These are phyloP conservation scores for Lerista edwardsae DNA, from an alignment of 2,797 vertebrate species.

Conservation along the genomic window DNA sequence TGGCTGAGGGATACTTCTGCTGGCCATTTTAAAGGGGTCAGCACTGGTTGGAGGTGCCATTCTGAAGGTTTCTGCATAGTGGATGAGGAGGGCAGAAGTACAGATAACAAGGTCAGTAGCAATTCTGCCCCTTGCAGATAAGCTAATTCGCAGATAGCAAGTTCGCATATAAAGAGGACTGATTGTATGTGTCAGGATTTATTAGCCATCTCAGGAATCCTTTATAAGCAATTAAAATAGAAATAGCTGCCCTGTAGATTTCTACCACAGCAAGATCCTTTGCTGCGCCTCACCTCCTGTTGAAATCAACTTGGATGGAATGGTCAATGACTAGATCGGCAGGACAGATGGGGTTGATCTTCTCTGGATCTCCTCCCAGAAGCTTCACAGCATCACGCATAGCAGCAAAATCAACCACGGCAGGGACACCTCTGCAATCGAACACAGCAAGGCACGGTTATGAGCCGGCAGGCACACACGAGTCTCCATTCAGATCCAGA, in stretches of 20 bases:
- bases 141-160: too few species aligned
- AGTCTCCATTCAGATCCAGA: background rate
- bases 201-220: too few species aligned
- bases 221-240: too few species aligned
- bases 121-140: too few species aligned
- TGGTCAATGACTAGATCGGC: conserved; percentile 97
- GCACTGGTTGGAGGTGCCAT: too few species aligned
- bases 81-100: too few species aligned
- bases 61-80: too few species aligned
- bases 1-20: too few species aligned
- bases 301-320: conserved; percentile 98
- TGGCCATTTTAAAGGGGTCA: too few species aligned
- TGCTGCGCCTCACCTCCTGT: conserved; percentile 84
- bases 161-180: too few species aligned
- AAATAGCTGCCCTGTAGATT: background rate
- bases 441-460: conserved; percentile 12
- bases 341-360: conserved; percentile 95
- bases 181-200: too few species aligned
- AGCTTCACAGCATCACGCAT: conserved; percentile 95
- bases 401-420: conserved; percentile 97
- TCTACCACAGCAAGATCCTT: conserved; percentile 6
- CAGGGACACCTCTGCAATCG: conserved; percentile 88
- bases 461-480: background rate
- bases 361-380: conserved; percentile 91
- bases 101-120: too few species aligned